Conservation (phyloP, 2,888 invertebrate genomes). For the Synanthedon andrenaeformis region DNA sequence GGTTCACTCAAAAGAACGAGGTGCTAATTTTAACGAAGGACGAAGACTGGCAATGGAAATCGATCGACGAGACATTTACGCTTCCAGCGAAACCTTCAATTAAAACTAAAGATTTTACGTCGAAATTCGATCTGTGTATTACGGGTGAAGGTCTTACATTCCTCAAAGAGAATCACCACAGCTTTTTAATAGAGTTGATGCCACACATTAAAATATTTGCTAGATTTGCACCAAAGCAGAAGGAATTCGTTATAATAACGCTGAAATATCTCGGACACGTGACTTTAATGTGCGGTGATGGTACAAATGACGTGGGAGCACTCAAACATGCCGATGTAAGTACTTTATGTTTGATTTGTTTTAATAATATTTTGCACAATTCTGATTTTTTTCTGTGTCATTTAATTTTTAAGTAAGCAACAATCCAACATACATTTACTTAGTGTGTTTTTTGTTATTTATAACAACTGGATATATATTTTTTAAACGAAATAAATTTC, state of each 20-base stretch:
- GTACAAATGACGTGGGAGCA: slow-evolving; percentile 99
- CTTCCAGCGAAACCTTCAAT: slow-evolving; percentile 65
- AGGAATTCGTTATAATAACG: slow-evolving; percentile 93
- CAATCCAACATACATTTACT: background rate
- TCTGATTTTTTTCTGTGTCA: background rate
- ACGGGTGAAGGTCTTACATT: slow-evolving; percentile 91
- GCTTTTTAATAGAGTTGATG: slow-evolving; percentile 78
- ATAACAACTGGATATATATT: no score
- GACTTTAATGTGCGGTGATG: slow-evolving; percentile 99
- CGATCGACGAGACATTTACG: slow-evolving; percentile 74
- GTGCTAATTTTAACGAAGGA: slow-evolving; percentile 74
- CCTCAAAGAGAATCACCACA: slow-evolving; percentile 72
- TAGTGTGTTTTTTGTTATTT: no score
- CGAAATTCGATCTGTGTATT: slow-evolving; percentile 89
- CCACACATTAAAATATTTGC: slow-evolving; percentile 94
- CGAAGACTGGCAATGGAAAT: slow-evolving; percentile 80
- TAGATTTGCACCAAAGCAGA: slow-evolving; percentile 98
- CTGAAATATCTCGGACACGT: slow-evolving; percentile 88
- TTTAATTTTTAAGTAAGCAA: background rate
- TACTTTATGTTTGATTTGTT: slow-evolving; percentile 13
- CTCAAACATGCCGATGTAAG: slow-evolving; percentile 97
- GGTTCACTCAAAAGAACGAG: slow-evolving; percentile 82
- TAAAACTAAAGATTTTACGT: slow-evolving; percentile 71
- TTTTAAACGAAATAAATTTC: no score
- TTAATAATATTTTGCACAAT: background rate